These are phyloP conservation scores for Ptychobarbus kaznakovi DNA, from an alignment of 2,797 vertebrate species.

Conservation along the genomic window DNA sequence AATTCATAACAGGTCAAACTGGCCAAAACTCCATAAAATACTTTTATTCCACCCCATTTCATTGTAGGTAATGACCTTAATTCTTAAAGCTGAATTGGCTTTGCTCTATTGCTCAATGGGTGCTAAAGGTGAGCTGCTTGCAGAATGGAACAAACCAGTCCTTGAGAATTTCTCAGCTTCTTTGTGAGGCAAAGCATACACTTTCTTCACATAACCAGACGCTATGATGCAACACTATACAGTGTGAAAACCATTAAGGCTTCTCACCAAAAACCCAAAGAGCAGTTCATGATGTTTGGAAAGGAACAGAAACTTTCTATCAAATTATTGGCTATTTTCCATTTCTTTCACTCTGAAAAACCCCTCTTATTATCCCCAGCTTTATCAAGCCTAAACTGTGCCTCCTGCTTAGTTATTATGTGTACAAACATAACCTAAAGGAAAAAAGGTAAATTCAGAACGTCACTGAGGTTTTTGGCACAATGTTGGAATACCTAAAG, in stretches of 20 bases:
- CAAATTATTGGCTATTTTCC: neutral
- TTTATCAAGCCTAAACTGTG: neutral
- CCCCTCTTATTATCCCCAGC: neutral
- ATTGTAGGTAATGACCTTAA: conserved; percentile 1
- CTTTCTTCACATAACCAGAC: neutral
- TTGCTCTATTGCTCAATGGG: conserved; percentile 29
- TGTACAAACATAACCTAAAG: neutral
- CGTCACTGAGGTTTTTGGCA: neutral
- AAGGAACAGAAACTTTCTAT: neutral
- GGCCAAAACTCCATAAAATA: neutral
- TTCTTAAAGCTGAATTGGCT: conserved; percentile 17
- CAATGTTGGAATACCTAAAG: neutral
- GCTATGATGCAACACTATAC: neutral
- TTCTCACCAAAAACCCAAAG: conserved; percentile 1
- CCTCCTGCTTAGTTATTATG: neutral
- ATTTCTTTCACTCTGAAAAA: neutral
- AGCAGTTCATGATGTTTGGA: conserved; percentile 13
- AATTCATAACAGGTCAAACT: neutral
- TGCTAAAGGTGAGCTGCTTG: conserved; percentile 12
- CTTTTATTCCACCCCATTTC: neutral
- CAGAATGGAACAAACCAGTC: conserved; percentile 6
- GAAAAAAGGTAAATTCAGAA: neutral
- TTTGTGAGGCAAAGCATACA: conserved; percentile 1
- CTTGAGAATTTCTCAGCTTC: conserved; percentile 13
- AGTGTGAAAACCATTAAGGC: neutral